Evolutionary conservation across 2,113 vertebrate genomes (phyloP), one percentile per base, ranked within the genome.

Genomic region (Astatotilapia flaviijosephi): DNA sequence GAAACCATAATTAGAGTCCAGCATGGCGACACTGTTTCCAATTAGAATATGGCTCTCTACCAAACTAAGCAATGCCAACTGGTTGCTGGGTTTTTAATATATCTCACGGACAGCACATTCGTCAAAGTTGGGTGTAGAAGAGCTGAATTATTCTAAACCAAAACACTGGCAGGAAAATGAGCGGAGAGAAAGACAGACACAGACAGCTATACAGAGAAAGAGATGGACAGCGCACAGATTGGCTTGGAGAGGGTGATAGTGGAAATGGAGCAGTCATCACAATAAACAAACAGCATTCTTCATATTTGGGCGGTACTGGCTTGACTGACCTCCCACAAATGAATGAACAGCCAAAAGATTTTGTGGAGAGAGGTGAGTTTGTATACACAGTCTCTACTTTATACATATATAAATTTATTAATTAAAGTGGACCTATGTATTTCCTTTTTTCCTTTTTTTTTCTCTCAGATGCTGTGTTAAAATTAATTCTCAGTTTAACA

Each of bases 1-100:
- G 92, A 75, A 86, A 92, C 88, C 31, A 75, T 85, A 92, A 95
- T 93, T 93, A 88, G 70, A 89, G 90, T 89, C 83, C 89, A 80
- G 80, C 35, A 79, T 15, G 60, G 84, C 83, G 70, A 31, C 85
- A 81, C 83, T 82, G 77, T 86, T 91, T 92, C 83, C 84, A 93
- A 91, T 93, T 90, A 93, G 77, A 86, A 82, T 79, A 49, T 85
- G 81, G 88, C 91, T 87, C 33, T 77, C 53, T 40, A 86, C 83
- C 89, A 88, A 81, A 77, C 68, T 40, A 3, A 86, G 79, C 79
- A 80, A 84, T 45, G 83, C 84, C 93, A 92, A 92, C 54, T 80
- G 84, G 77, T 87, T 75, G 58, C 79, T 86, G 79, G 58, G 87
- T 84, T 86, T 68, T 62, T 86, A 54, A 83, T 82, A 37, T 80